These are phyloP conservation scores for Cryptotis parvus DNA, from an alignment of 2,113 vertebrate species.

Conservation along the genomic window DNA sequence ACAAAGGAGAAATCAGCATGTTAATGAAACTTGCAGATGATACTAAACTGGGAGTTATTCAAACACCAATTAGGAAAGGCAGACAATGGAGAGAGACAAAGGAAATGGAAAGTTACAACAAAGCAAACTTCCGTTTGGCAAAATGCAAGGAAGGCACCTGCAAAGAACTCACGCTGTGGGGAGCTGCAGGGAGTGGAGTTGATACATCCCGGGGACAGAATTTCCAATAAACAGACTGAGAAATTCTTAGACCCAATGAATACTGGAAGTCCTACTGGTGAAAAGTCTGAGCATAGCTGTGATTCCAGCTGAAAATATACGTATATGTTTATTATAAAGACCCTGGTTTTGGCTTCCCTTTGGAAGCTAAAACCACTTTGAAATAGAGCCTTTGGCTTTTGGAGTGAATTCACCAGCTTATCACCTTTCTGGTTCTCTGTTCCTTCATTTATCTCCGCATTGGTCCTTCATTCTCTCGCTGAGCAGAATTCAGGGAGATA, in stretches of 20 bases:
- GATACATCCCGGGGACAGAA: background rate
- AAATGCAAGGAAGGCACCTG: slow-evolving; percentile 56
- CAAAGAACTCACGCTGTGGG: background rate
- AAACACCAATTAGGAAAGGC: background rate
- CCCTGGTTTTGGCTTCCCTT: background rate
- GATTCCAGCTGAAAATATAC: background rate
- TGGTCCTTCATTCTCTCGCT: background rate
- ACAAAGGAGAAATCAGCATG: slow-evolving; percentile 57
- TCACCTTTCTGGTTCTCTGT: background rate
- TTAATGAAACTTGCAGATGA: slow-evolving; percentile 50
- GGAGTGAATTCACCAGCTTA: background rate
- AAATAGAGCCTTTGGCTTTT: background rate
- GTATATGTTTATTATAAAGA: background rate
- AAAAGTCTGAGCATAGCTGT: background rate
- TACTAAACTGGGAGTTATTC: slow-evolving; percentile 26
- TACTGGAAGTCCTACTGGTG: background rate
- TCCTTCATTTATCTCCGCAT: background rate
- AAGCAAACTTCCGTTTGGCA: slow-evolving; percentile 40
- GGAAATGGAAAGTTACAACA: slow-evolving; percentile 26
- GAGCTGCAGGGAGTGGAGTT: background rate
- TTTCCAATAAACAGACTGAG: background rate
- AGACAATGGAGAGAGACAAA: slow-evolving; percentile 27
- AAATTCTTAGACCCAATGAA: background rate
- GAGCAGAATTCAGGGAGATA: background rate
- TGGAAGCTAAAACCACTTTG: background rate